Evolutionary conservation across 2,113 vertebrate genomes (phyloP).

Genomic region (Peromyscus leucopus): DNA sequence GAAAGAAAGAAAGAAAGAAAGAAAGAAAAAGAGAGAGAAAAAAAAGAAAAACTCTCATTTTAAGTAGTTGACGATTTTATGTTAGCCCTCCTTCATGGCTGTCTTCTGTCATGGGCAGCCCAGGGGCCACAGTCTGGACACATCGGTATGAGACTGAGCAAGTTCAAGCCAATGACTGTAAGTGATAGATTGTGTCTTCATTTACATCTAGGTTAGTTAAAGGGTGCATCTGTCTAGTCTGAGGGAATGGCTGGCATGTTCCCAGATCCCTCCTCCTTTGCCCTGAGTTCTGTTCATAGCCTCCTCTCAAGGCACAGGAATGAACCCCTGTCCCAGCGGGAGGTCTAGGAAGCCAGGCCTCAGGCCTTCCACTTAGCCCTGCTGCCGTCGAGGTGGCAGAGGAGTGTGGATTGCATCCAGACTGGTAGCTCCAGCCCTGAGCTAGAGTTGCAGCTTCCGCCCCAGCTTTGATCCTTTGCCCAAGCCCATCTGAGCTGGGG

Average conservation of each 20-base stretch:
- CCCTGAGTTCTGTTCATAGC: slow-evolving; percentile 9
- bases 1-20: too few species aligned
- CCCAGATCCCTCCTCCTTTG: slow-evolving; percentile 44
- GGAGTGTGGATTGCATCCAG: not conserved
- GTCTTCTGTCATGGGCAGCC: too few species aligned
- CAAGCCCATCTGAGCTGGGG: slow-evolving; percentile 35
- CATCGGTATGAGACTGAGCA: not conserved
- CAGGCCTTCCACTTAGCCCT: not conserved
- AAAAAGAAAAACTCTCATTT: too few species aligned
- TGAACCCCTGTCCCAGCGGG: not conserved
- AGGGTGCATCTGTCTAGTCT: not conserved
- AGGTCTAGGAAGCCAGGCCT: slow-evolving; percentile 17
- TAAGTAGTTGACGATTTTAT: not conserved
- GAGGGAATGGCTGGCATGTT: slow-evolving; percentile 7
- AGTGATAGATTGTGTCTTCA: slow-evolving; percentile 40
- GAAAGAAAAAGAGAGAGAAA: not conserved
- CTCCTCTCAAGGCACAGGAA: not conserved
- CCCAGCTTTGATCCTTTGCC: slow-evolving; percentile 62
- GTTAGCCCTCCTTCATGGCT: too few species aligned
- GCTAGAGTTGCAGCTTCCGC: not conserved
- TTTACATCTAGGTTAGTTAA: not conserved
- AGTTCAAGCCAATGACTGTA: not conserved
- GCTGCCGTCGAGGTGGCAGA: not conserved
- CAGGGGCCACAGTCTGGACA: not conserved
- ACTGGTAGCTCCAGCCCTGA: slow-evolving; percentile 26